phyloP scores from a whole-genome alignment of 2,113 vertebrate species.

The Brienomyrus brachyistius region DNA sequence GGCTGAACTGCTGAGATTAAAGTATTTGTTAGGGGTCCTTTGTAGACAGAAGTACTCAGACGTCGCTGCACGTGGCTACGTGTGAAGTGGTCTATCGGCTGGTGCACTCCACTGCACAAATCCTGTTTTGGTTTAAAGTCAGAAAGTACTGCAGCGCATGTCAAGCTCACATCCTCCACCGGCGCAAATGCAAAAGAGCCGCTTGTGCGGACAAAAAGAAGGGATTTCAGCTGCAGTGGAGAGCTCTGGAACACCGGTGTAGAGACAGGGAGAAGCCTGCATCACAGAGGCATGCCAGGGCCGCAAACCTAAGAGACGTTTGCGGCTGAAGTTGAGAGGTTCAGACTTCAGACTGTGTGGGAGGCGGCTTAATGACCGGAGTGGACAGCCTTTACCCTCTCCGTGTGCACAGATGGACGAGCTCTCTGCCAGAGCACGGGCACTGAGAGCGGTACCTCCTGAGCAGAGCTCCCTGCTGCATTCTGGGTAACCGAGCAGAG shows the following conservation, averaged over 20 bases:
- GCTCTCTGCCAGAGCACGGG: background rate
- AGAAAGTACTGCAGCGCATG: no score
- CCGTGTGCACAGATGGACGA: background rate
- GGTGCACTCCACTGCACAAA: background rate
- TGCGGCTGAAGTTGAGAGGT: background rate
- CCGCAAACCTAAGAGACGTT: background rate
- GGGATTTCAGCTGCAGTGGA: background rate
- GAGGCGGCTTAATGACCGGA: background rate
- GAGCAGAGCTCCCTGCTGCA: background rate
- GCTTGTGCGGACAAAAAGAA: background rate
- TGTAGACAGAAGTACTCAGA: background rate
- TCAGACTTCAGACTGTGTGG: background rate
- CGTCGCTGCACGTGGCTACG: background rate
- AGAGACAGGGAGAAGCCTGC: background rate
- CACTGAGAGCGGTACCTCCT: background rate
- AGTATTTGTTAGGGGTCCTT: background rate
- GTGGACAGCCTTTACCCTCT: background rate
- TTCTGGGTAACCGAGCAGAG: background rate
- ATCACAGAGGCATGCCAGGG: background rate
- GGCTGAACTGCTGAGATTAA: background rate
- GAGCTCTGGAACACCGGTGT: background rate
- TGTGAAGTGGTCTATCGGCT: background rate
- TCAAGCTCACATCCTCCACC: background rate
- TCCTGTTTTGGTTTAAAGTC: background rate
- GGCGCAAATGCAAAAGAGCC: background rate